These are phyloP conservation scores for Drosophila trapezifrons DNA, from an alignment of 1,140 invertebrate genomes.

Conservation along the genomic window DNA sequence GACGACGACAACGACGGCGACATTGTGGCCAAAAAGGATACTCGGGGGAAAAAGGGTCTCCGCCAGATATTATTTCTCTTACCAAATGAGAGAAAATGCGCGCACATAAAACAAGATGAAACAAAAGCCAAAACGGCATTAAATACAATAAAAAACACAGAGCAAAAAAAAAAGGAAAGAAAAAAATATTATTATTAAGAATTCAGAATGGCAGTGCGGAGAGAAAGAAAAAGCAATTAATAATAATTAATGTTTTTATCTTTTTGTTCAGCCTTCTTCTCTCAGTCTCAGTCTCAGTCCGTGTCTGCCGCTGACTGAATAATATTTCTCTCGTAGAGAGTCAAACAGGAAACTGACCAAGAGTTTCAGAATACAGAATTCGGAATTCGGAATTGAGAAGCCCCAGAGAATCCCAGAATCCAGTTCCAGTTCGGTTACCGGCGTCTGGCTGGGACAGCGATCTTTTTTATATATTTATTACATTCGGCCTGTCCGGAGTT, in stretches of 20 bases:
- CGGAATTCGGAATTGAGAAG: conserved; percentile 14
- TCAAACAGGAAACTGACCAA: conserved; percentile 41
- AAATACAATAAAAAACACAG: conserved; percentile 48
- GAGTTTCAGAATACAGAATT: conserved; percentile 18
- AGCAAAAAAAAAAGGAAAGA: conserved; percentile 35
- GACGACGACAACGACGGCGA: conserved; percentile 9
- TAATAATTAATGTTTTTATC: conserved; percentile 83
- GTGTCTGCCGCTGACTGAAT: conserved; percentile 30
- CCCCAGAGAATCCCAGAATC: conserved; percentile 17
- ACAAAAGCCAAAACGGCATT: conserved; percentile 67
- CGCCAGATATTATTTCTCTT: conserved; percentile 17
- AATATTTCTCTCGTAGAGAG: conserved; percentile 30
- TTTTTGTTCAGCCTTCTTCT: conserved; percentile 58
- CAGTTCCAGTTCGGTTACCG: conserved; percentile 29
- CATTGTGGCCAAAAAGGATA: conserved; percentile 48
- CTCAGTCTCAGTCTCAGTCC: background rate
- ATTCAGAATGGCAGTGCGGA: conserved; percentile 32
- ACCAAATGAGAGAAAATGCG: conserved; percentile 42
- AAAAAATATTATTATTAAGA: conserved; percentile 58
- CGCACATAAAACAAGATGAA: conserved; percentile 49
- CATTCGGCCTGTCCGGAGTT: conserved; percentile 52
- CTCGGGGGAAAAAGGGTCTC: conserved; percentile 27
- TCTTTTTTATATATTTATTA: conserved; percentile 64
- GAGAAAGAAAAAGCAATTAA: conserved; percentile 70
- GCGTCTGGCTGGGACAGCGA: background rate